Percentiles rank a stretch among this genome's conserved stretches.
Conservation (phyloP, 92 coral and sea anemone species). For the Actinostola sp. region DNA sequence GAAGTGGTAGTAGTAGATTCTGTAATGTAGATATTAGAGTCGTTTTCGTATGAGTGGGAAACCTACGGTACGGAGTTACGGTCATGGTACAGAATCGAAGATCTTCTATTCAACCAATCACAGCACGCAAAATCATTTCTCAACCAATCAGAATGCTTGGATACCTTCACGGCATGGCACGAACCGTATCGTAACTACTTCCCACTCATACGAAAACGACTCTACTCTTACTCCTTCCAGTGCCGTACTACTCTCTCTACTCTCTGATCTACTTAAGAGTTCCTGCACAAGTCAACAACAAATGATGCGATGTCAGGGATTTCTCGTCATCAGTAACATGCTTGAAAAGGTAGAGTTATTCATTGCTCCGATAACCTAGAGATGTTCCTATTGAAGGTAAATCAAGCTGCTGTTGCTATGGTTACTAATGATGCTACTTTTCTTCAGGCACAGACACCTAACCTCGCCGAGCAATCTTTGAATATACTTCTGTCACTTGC, state of each 20-base stretch:
- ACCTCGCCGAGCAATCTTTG: constrained; percentile 87
- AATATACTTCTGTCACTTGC: constrained; percentile 88
- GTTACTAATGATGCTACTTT: background rate
- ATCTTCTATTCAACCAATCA: too few relatives aligned
- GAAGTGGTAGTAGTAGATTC: too few relatives aligned
- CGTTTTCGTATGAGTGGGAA: too few relatives aligned
- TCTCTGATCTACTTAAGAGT: constrained; percentile 84
- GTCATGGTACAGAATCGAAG: too few relatives aligned
- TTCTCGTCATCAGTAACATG: constrained; percentile 88
- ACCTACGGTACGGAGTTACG: too few relatives aligned
- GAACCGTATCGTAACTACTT: background rate
- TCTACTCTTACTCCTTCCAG: constrained; percentile 33
- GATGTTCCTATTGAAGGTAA: background rate
- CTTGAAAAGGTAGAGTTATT: constrained; percentile 72
- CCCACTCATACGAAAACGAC: background rate
- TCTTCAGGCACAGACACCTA: constrained; percentile 64
- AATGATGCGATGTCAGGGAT: constrained; percentile 98
- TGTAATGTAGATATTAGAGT: too few relatives aligned
- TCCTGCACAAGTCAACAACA: constrained; percentile 99
- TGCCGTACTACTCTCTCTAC: constrained; percentile 81
- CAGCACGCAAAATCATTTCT: too few relatives aligned
- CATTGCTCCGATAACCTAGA: background rate
- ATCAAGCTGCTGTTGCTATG: too few relatives aligned
- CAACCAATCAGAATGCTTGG: too few relatives aligned
- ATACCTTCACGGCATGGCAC: too few relatives aligned